Evolutionary conservation across 2,797 vertebrate genomes (phyloP).

Genomic region (Typhlichthys subterraneus): DNA sequence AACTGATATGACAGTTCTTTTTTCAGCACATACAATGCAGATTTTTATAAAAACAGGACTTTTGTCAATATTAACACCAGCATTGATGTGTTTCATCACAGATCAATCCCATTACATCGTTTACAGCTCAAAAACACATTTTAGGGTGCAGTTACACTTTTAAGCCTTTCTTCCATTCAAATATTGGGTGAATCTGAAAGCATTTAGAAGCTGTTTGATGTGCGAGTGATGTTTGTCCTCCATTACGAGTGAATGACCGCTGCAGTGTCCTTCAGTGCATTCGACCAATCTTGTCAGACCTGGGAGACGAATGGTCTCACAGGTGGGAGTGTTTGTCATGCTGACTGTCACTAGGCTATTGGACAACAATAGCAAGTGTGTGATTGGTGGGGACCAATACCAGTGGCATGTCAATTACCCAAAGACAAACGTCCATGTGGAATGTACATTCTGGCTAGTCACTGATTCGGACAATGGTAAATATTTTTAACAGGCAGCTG

Average conservation of each 20-base stretch:
- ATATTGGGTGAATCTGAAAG: too few relatives aligned
- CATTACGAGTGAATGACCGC: constrained; percentile 2
- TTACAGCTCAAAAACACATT: too few relatives aligned
- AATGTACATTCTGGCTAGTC: constrained; percentile 58
- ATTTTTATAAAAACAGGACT: too few relatives aligned
- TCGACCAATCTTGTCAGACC: constrained; percentile 7
- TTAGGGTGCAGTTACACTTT: too few relatives aligned
- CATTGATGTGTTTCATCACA: too few relatives aligned
- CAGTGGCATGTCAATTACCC: constrained; percentile 48
- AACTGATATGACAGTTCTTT: too few relatives aligned
- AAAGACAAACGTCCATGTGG: constrained; percentile 63
- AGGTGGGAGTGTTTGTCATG: constrained; percentile 66
- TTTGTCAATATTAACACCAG: too few relatives aligned
- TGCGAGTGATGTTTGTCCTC: background rate
- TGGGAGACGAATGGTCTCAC: constrained; percentile 56
- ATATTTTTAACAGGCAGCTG: constrained; percentile 59
- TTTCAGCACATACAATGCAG: too few relatives aligned
- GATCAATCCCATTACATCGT: too few relatives aligned
- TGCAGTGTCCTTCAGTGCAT: constrained; percentile 26
- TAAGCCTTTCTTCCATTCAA: too few relatives aligned
- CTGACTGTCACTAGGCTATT: constrained; percentile 54
- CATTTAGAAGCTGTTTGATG: too few relatives aligned
- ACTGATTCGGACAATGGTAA: constrained; percentile 41
- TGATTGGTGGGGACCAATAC: constrained; percentile 57
- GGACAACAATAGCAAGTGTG: constrained; percentile 54